phyloP scores from a whole-genome alignment of 92 coral and sea anemone genomes.

The Chrysogorgia sp. region DNA sequence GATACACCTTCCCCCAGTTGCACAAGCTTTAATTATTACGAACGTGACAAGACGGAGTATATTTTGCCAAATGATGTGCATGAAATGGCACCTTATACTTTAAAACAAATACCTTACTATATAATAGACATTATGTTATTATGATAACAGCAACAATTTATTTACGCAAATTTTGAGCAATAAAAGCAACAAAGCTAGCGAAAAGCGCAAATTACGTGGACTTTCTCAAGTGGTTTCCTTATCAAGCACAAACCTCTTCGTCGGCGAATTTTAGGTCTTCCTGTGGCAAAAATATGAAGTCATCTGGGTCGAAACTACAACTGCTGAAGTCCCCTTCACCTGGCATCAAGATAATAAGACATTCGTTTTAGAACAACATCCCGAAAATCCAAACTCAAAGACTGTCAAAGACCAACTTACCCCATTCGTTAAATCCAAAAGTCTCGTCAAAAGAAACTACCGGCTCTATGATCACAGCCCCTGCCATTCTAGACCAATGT shows the following conservation, averaged over 20 bases:
- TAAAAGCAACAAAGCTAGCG: too few species aligned
- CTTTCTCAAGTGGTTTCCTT: too few species aligned
- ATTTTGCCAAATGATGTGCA: too few species aligned
- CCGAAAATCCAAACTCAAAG: not conserved
- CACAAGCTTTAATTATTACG: too few species aligned
- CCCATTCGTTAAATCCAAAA: constrained; percentile 34
- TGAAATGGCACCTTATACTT: too few species aligned
- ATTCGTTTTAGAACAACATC: not conserved
- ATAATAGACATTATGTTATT: too few species aligned
- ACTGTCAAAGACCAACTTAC: not conserved
- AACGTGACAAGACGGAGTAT: not conserved
- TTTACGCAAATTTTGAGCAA: not conserved
- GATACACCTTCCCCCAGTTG: too few species aligned
- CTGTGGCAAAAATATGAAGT: constrained; percentile 61
- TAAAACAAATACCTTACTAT: too few species aligned
- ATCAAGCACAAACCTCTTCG: constrained; percentile 58
- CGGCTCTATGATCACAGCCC: constrained; percentile 22
- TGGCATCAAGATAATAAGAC: not conserved
- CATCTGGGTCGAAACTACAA: constrained; percentile 77
- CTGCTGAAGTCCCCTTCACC: constrained; percentile 15
- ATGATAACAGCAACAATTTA: not conserved
- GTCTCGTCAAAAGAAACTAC: constrained; percentile 13
- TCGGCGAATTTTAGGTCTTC: constrained; percentile 72
- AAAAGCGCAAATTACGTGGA: too few species aligned
- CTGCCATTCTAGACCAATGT: constrained; percentile 14